Evolutionary conservation across 64 coral and sea anemone species (phyloP), one percentile per base, ranked within the genome.

Genomic region (Stichodactyla mertensii): DNA sequence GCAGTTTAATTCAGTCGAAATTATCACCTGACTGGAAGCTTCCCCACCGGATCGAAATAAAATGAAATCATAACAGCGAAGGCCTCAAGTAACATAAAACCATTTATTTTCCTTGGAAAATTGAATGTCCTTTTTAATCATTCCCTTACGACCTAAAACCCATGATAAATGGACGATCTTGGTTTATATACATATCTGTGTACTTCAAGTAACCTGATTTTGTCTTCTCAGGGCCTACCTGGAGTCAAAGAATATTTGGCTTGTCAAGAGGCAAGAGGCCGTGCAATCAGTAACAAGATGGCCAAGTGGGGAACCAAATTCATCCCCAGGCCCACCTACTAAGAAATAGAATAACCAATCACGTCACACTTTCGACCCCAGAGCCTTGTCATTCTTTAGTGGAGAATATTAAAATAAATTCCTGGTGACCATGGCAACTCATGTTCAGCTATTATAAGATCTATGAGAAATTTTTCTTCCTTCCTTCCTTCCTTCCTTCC

Each of bases 241-340:
- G 71, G 89, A 66, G 87, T 95, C 10, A 88, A 85, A 54, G 86
- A 91, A 28, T 95, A 86, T 31, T 64, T 95, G 7, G 77, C 57
- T 26, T 95, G 83, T 4, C 89, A 95, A 13, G 18, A 57, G n/a
- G 87, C 87, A 10, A 23, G 82, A 10, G 83, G 77, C 53, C 86
- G 83, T 20, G 86, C 93, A 51, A 95, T 95, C 31, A 87, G 89
- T 51, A 95, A 95, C 74, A 87, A 90, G 64, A 95, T 95, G 93
- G 86, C 86, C 16, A 83, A 87, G 5, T 95, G 86, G 82, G 93
- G 80, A 24, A 86, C 89, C 19, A 91, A 95, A 59, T 85, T 86
- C 10, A 54, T 85, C 24, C 85, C 89, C 56, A 77, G 92, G 51
- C 78, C 78, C 12, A 14, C 6, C 78, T 4, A 20, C 78, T 81